phyloP scores from a whole-genome alignment of 2,113 vertebrate species.

The Formicarius rufipectus region DNA sequence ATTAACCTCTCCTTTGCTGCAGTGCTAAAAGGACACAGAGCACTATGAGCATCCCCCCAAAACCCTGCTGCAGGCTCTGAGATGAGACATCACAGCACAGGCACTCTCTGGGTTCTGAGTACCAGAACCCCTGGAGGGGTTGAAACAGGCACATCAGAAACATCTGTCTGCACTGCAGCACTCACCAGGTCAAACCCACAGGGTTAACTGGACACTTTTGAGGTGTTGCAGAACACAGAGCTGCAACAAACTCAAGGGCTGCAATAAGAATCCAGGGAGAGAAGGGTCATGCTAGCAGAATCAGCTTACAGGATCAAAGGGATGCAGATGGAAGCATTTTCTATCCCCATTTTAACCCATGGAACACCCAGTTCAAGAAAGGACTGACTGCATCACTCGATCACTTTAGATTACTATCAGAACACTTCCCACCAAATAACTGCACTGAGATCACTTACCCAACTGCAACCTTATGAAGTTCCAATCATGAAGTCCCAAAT shows the following conservation, averaged over 20 bases:
- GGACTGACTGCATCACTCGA: neutral
- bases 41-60: neutral
- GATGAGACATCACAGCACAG: neutral
- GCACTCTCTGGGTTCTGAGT: neutral
- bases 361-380: neutral
- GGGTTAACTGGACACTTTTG: rapidly evolving
- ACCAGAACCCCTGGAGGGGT: neutral
- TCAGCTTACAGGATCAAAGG: neutral
- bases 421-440: neutral
- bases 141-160: neutral
- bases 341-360: neutral
- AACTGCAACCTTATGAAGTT: neutral
- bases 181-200: neutral
- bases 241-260: neutral
- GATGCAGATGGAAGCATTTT: neutral
- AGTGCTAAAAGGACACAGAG: neutral
- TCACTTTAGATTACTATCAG: neutral
- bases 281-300: neutral
- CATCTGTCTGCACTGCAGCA: neutral
- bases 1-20: neutral
- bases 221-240: neutral
- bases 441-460: neutral
- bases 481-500: neutral
- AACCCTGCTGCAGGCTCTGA: neutral
- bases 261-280: neutral